Base-by-base conservation (phyloP, 1,140 invertebrate genomes). In the Pogonus chalceus region DNA sequence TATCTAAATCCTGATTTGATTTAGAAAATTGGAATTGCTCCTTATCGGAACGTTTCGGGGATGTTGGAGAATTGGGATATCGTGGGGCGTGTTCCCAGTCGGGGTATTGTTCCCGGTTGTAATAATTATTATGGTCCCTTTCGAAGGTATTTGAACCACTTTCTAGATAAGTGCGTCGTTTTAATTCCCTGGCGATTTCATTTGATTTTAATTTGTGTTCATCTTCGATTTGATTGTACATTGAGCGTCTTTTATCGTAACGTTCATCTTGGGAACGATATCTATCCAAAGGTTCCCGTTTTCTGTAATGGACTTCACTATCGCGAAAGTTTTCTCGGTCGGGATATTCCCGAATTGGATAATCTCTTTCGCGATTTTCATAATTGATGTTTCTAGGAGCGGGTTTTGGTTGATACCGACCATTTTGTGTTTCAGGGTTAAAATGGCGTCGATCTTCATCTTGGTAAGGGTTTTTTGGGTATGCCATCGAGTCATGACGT, bases 161-260 rank as follows among this genome's bases (percentile, higher is more conserved):
- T 20, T 71, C 69, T 53, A 73, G 59, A 58, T 70, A 71, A 1
- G 69, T 71, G 35, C 69, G 57, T 12, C 71, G 60, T 56, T 73
- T 74, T 49, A 73, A 64, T 55, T 73, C 72, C 51, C 69, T 69
- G 3, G 70, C 72, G 23, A 76, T 67, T 62, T 71, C 68, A 49
- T 66, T 66, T 1, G 69, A 73, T 53, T 63, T 69, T 47, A 64
- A 61, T 54, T 64, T 63, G 54, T 69, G 68, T 52, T 72, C 71
- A 31, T 72, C 69, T 59, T 71, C 69, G 20, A 70, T 62, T 23
- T 69, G 56, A 52, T 69, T 69, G 43, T 70, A 70, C 66, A 71
- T 68, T 7, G 70, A 70, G 23, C 69, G 55, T 26, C 69, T 54
- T 54, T 72, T 71, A 1, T 62, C 58, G 49, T 69, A 66, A 49